Conservation (phyloP, 2,113 vertebrate genomes). For the Lontra canadensis region DNA sequence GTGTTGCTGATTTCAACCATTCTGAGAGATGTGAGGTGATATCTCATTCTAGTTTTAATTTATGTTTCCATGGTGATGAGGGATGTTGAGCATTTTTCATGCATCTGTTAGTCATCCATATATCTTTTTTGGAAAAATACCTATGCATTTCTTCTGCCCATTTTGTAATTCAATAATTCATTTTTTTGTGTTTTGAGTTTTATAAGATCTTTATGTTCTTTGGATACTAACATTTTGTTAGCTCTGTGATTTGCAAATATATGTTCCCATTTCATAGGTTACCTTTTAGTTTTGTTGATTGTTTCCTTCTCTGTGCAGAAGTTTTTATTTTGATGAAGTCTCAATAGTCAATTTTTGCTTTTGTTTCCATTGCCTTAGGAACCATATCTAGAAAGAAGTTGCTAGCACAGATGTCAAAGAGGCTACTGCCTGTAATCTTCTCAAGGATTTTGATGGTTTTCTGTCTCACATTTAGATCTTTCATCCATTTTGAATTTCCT, state of each 20-base stretch:
- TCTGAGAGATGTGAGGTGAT: neutral
- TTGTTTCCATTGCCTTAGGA: neutral
- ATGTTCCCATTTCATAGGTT: neutral
- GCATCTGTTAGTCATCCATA: neutral
- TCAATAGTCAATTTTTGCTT: neutral
- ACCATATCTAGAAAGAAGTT: neutral
- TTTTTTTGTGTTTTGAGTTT: neutral
- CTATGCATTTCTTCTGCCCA: neutral
- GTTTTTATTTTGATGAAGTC: neutral
- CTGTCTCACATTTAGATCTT: neutral
- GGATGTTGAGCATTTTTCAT: neutral
- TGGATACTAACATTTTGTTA: neutral
- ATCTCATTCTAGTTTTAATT: neutral
- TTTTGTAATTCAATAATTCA: neutral
- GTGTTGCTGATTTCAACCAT: neutral
- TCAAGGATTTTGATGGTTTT: neutral
- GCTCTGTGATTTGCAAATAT: neutral
- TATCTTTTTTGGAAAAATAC: neutral
- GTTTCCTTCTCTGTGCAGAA: neutral
- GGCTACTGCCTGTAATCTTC: neutral
- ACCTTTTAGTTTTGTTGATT: neutral
- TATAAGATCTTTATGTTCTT: neutral
- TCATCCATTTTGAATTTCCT: neutral
- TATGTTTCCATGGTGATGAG: neutral
- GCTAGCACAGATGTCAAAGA: neutral